Percentiles rank a stretch among this genome's conserved stretches.
Conservation (phyloP, 2,888 invertebrate genomes). For the Chelonus formosanus region DNA sequence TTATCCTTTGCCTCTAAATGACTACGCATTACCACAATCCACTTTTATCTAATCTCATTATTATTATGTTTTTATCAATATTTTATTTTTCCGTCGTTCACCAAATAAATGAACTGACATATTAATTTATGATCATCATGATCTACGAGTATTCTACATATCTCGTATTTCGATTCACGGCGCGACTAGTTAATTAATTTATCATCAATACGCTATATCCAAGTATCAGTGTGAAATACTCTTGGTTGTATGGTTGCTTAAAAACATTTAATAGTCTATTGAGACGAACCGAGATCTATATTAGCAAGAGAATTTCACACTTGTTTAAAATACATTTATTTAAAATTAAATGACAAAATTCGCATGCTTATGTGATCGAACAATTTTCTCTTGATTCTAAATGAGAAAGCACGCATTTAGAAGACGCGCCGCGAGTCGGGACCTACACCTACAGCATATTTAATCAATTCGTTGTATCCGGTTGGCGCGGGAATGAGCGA, state of each 20-base stretch:
- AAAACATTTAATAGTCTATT: too few relatives aligned
- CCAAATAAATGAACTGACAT: conserved; percentile 21
- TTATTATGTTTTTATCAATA: too few relatives aligned
- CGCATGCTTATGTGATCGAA: too few relatives aligned
- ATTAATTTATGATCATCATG: not conserved
- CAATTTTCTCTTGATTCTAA: too few relatives aligned
- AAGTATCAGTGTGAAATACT: too few relatives aligned
- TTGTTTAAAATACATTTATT: too few relatives aligned
- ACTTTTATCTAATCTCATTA: conserved; percentile 6
- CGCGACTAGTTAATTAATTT: conserved; percentile 12
- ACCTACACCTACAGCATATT: conserved; percentile 41
- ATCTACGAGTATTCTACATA: conserved; percentile 17
- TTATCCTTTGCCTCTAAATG: conserved; percentile 26
- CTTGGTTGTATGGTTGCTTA: too few relatives aligned
- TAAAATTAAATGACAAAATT: too few relatives aligned
- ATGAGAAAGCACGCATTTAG: conserved; percentile 18
- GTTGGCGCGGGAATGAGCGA: conserved; percentile 58
- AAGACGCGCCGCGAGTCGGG: conserved; percentile 39
- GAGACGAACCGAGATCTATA: too few relatives aligned
- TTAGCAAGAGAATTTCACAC: too few relatives aligned
- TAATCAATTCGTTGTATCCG: conserved; percentile 64
- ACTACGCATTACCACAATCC: conserved; percentile 19
- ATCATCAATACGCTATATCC: too few relatives aligned
- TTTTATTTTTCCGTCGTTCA: conserved; percentile 8
- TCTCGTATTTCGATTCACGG: conserved; percentile 25